Conservation (phyloP, 2,888 invertebrate genomes). For the Drosophila lacicola region DNA sequence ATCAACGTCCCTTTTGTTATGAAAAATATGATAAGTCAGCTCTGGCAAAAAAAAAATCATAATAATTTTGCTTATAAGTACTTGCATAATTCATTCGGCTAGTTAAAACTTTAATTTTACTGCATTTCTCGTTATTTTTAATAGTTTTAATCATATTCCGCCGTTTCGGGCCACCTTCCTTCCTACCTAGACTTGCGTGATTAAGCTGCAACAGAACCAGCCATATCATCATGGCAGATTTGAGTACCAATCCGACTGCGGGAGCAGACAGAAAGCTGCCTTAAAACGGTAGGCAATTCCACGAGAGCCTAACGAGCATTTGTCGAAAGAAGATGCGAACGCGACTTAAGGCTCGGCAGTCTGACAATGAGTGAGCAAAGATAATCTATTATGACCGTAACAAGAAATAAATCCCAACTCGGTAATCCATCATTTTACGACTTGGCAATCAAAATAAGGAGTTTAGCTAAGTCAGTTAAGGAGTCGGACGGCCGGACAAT, state of each 20-base stretch:
- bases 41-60: not conserved
- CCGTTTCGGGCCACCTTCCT: not conserved
- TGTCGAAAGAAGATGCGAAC: conserved; percentile 60
- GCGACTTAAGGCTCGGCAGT: conserved; percentile 33
- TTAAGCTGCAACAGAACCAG: conserved; percentile 50
- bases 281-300: conserved; percentile 58
- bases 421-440: conserved; percentile 81
- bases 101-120: conserved; percentile 40
- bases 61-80: conserved; percentile 1
- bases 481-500: conserved; percentile 39
- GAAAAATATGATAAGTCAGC: not conserved
- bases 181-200: conserved; percentile 29
- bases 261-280: conserved; percentile 27
- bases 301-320: conserved; percentile 64
- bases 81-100: conserved; percentile 21
- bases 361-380: conserved; percentile 79
- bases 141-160: conserved; percentile 47
- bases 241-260: not conserved
- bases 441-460: conserved; percentile 80
- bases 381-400: conserved; percentile 82
- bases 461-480: conserved; percentile 71
- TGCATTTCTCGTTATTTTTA: conserved; percentile 38
- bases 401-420: conserved; percentile 79
- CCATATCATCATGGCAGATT: conserved; percentile 45
- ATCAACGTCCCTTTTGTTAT: not conserved